Percentiles rank a stretch among this genome's conserved stretches.
phyloP scores from a whole-genome alignment of 2,888 invertebrate genomes.

The Spisula solida region DNA sequence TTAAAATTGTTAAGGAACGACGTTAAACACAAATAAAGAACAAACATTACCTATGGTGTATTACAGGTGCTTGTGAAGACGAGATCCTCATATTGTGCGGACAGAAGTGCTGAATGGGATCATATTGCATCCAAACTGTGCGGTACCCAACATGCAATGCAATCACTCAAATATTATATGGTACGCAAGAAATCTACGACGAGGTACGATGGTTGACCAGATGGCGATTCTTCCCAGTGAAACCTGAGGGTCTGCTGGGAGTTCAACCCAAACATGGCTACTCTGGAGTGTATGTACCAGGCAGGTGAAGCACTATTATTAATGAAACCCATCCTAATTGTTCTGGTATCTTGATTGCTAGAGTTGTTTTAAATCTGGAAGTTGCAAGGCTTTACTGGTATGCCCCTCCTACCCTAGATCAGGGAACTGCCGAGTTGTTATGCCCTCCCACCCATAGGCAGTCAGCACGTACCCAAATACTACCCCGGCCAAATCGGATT shows the following conservation, averaged over 20 bases:
- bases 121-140: slow-evolving; percentile 90
- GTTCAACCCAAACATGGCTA: slow-evolving; percentile 91
- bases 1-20: too few relatives aligned
- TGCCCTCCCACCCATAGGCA: too few relatives aligned
- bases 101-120: slow-evolving; percentile 92
- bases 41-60: neutral
- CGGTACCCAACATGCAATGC: slow-evolving; percentile 89
- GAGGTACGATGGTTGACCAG: slow-evolving; percentile 78
- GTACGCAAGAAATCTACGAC: slow-evolving; percentile 85
- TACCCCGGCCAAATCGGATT: too few relatives aligned
- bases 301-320: slow-evolving; percentile 87
- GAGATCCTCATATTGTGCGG: slow-evolving; percentile 89
- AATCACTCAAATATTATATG: slow-evolving; percentile 88
- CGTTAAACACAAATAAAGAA: too few relatives aligned
- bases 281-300: slow-evolving; percentile 94
- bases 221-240: slow-evolving; percentile 82
- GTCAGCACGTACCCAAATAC: too few relatives aligned
- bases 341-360: neutral
- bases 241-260: slow-evolving; percentile 89
- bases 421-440: too few relatives aligned
- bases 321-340: neutral
- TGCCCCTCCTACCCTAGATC: too few relatives aligned
- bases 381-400: too few relatives aligned
- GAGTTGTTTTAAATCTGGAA: too few relatives aligned
- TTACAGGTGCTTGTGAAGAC: slow-evolving; percentile 47